Conservation (phyloP, 2,113 vertebrate species). For the Nannospalax galili region DNA sequence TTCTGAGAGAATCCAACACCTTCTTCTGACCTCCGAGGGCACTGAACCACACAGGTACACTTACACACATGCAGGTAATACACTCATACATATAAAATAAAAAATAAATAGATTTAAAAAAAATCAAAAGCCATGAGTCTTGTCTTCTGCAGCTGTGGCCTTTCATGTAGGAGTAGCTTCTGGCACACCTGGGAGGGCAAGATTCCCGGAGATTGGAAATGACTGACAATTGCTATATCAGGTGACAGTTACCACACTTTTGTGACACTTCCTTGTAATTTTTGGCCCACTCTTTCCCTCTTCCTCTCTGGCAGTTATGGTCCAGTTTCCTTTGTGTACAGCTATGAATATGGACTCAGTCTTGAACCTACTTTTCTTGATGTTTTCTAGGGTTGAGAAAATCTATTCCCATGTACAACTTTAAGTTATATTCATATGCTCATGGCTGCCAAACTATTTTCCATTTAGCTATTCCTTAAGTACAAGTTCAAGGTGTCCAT, state of each 20-base stretch:
- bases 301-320: neutral
- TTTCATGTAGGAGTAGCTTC: neutral
- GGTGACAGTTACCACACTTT: accelerated
- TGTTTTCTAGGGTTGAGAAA: neutral
- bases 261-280: neutral
- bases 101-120: neutral
- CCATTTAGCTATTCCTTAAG: neutral
- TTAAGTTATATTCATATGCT: neutral
- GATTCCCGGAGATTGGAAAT: neutral
- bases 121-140: neutral
- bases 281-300: neutral
- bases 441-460: neutral
- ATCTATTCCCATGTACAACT: neutral
- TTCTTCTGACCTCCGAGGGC: too few species aligned
- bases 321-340: neutral
- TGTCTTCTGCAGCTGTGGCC: neutral
- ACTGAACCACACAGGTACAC: too few species aligned
- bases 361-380: neutral
- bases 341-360: neutral
- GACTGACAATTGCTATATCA: neutral
- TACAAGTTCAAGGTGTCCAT: neutral
- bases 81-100: too few species aligned
- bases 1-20: too few species aligned
- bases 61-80: too few species aligned
- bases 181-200: neutral